Base-by-base conservation (phyloP, 2,888 invertebrate genomes). In the Caenorhabditis parvicauda region DNA sequence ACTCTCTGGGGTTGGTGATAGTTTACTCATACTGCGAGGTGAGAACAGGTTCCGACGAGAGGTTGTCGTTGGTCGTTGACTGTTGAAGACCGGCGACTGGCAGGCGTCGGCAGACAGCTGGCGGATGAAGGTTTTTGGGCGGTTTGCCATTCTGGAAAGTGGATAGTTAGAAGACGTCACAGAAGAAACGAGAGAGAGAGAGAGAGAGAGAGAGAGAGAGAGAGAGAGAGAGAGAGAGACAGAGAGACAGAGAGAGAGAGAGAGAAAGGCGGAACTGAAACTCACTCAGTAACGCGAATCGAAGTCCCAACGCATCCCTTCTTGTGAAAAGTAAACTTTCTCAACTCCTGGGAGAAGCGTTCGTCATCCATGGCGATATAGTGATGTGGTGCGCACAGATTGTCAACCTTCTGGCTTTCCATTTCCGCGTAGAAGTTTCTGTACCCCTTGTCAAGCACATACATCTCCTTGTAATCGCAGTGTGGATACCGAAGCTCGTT, bases 371-470 rank as follows among this genome's bases (percentile, higher is more conserved):
- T 64, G 21, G 35, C 43, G n/a, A 48, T 43, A 46, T 64, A 64
- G 19, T n/a, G 32, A 42, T 25, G 22, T 3, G 64, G 60, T 5
- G 46, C 24, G 43, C 57, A 60, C 7, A 60, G 24, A 3, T 32
- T 19, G 59, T 64, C 43, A 51, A 55, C 9, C n/a, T 51, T 24
- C 32, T 42, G 42, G 21, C 9, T 4, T 19, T n/a, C 22, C 4
- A 29, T 37, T n/a, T 22, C n/a, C 1, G 50, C 21, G 35, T 24
- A 59, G 39, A 96, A 95, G 32, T 86, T 86, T 78, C 90, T 88
- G 84, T 92, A 92, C 38, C 92, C 92, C 1, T 91, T 91, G 79
- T 92, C 89, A 28, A 96, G 86, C 2, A 96, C 84, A 83, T 96
- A 96, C 2, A 93, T 84, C 83, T 96, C 96, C 0, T 95, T 94